Evolutionary conservation across 2,113 vertebrate species (phyloP).

Genomic region (Edolisoma coerulescens): DNA sequence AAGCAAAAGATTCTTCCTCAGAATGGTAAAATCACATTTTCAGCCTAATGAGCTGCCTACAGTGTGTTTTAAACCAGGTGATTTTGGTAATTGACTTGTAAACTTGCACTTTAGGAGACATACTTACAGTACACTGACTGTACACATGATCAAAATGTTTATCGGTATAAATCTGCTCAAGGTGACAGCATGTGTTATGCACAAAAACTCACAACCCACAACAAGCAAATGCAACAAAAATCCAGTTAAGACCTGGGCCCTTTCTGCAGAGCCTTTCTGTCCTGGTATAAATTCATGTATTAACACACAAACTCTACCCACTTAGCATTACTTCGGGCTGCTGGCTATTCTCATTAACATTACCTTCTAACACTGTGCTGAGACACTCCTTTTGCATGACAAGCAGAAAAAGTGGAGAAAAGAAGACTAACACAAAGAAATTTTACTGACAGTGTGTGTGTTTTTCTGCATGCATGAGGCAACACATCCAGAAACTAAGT

Average conservation of each 20-base stretch:
- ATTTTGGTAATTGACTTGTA: not conserved
- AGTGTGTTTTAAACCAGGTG: not conserved
- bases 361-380: not conserved
- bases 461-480: not conserved
- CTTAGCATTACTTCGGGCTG: not conserved
- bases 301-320: not conserved
- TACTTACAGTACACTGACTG: not conserved
- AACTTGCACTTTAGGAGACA: not conserved
- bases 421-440: not conserved
- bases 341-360: not conserved
- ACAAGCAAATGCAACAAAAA: not conserved
- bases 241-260: rapidly evolving
- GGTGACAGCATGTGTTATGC: not conserved
- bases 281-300: not conserved
- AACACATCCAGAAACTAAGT: not conserved
- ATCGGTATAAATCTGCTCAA: not conserved
- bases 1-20: not conserved
- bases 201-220: rapidly evolving
- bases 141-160: not conserved
- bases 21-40: not conserved
- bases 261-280: not conserved
- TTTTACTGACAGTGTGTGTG: not conserved
- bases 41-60: not conserved
- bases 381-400: not conserved
- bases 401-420: not conserved